phyloP scores from a whole-genome alignment of 2,113 vertebrate species.

The Pandion haliaetus region DNA sequence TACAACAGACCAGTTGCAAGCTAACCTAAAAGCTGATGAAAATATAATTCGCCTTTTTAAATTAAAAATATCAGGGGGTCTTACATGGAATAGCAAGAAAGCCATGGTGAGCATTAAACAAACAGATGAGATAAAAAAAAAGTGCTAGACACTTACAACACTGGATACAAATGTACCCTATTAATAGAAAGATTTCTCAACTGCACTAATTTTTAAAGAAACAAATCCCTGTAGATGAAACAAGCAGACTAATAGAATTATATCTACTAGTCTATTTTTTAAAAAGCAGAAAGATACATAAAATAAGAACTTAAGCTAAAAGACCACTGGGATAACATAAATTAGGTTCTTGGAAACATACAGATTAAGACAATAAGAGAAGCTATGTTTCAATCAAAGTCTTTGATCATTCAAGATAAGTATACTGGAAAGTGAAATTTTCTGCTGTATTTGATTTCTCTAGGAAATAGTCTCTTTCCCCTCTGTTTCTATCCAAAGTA shows the following conservation, averaged over 20 bases:
- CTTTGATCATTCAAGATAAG: not conserved
- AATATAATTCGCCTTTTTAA: not conserved
- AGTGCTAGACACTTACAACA: not conserved
- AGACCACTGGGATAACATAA: not conserved
- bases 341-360: not conserved
- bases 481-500: not conserved
- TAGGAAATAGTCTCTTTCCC: not conserved
- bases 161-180: not conserved
- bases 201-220: not conserved
- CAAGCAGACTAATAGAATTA: not conserved
- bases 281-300: not conserved
- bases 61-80: not conserved
- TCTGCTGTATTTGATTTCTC: not conserved
- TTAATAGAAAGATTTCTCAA: constrained; percentile 18
- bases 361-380: not conserved
- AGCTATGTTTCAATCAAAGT: not conserved
- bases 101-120: not conserved
- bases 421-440: not conserved
- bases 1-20: not conserved
- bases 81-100: not conserved
- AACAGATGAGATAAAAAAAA: not conserved
- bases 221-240: not conserved
- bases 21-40: not conserved
- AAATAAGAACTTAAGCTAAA: not conserved
- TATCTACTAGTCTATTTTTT: not conserved